Base-by-base conservation (phyloP, 2,888 invertebrate species). In the Beris chalybata region DNA sequence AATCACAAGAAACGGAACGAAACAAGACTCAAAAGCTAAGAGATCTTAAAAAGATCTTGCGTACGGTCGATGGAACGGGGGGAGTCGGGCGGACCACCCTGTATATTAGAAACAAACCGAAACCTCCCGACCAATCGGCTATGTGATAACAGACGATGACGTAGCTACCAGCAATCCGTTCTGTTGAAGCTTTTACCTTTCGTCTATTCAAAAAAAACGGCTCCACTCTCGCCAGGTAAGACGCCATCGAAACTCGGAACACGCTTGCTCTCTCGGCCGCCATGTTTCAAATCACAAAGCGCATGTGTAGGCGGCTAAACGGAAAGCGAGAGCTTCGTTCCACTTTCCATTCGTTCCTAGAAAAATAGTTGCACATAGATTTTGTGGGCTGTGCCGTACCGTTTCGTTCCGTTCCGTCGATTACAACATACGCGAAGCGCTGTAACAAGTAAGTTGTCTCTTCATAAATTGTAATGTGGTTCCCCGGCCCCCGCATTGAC, bases 321-420 rank as follows among this genome's bases (percentile, higher is more conserved):
- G 61, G 22, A 61, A 61, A 61, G 61, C 50, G 61, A 61, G 52
- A 61, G 61, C 31, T 32, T 50, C 52, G 52, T 61, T 61, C n/a
- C 61, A 29, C 29, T 15, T 58, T 29, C 31, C 53, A 53, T 53
- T 30, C n/a, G 53, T 53, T 53, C 53, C 53, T 53, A 53, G 47
- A 5, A 4, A 38, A 38, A 38, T 38, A 9, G 9, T 38, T 9
- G 38, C 38, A 5, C 38, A 22, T 22, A 22, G 38, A 3, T 4
- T 3, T 1, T 38, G 38, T 38, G 1, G 22, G 22, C 22, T 22
- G 2, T 22, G 22, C 22, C 22, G 22, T 22, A 22, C 22, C 22
- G 22, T 22, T 22, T 22, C 22, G 22, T 22, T 22, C 22, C 22
- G 22, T 22, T 22, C 22, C 22, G 1, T 1, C 38, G 38, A 5